These are phyloP conservation scores for Tetramorium simillimum DNA, from an alignment of 1,140 invertebrate genomes.

Conservation along the genomic window DNA sequence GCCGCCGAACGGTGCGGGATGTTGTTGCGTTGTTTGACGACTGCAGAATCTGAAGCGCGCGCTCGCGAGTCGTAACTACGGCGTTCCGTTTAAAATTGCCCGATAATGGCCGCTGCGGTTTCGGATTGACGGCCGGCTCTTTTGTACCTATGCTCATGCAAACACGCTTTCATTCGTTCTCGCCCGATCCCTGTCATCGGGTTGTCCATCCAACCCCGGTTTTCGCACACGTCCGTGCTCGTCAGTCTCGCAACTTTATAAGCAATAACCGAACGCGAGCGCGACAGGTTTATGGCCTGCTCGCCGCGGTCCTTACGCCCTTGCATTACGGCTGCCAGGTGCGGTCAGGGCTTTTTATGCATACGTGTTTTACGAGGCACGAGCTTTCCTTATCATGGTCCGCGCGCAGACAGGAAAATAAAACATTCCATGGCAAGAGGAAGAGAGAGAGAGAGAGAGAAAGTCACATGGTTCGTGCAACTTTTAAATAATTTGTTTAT, in stretches of 20 bases:
- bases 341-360: constrained; percentile 49
- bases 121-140: constrained; percentile 65
- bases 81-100: constrained; percentile 67
- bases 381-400: constrained; percentile 31
- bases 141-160: constrained; percentile 62
- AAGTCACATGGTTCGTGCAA: neutral
- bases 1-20: neutral
- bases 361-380: constrained; percentile 36
- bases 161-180: constrained; percentile 67
- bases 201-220: constrained; percentile 54
- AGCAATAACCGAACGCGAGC: constrained; percentile 73
- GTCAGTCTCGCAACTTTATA: constrained; percentile 72
- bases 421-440: neutral
- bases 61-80: constrained; percentile 58
- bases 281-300: constrained; percentile 61
- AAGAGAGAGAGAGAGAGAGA: neutral
- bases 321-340: constrained; percentile 59
- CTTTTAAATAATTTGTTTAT: constrained; percentile 13
- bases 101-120: constrained; percentile 69
- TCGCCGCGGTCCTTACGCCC: constrained; percentile 30
- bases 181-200: constrained; percentile 65
- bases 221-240: constrained; percentile 50
- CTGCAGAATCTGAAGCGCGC: constrained; percentile 47
- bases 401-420: constrained; percentile 12
- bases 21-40: constrained; percentile 61